A percentile compares a stretch with the other conserved stretches of the same genome.
Conservation (phyloP, 92 coral and sea anemone species). For the Montipora capitata region DNA sequence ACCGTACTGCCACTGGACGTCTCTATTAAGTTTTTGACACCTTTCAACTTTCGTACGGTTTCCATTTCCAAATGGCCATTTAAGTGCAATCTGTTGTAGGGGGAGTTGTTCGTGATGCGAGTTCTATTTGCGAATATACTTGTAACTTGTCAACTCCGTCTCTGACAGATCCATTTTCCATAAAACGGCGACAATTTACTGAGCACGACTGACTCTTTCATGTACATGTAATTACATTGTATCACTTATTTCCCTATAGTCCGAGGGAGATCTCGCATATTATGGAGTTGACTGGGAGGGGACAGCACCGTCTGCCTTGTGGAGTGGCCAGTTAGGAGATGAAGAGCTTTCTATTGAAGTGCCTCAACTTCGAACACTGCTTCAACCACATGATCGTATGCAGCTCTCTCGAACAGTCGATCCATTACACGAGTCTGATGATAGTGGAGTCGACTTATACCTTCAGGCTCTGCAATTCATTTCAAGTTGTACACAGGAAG, state of each 20-base stretch:
- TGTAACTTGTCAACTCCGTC: slow-evolving; percentile 21
- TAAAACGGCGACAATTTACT: slow-evolving; percentile 6
- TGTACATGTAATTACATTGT: slow-evolving; percentile 18
- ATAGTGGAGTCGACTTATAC: slow-evolving; percentile 61
- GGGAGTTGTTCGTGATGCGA: slow-evolving; percentile 18
- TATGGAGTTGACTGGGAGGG: slow-evolving; percentile 71
- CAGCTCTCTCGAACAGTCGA: slow-evolving; percentile 34
- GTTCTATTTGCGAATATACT: slow-evolving; percentile 9
- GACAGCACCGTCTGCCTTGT: slow-evolving; percentile 60
- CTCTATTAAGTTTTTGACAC: slow-evolving; percentile 12
- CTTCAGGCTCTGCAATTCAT: slow-evolving; percentile 51
- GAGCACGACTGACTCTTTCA: slow-evolving; percentile 16
- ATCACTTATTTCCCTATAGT: slow-evolving; percentile 26
- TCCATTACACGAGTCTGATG: slow-evolving; percentile 58
- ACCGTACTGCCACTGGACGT: slow-evolving; percentile 6
- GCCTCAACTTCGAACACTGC: slow-evolving; percentile 27
- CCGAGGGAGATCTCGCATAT: slow-evolving; percentile 54
- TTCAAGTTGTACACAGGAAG: slow-evolving; percentile 9
- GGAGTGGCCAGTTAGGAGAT: slow-evolving; percentile 49
- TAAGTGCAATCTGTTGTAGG: slow-evolving; percentile 16
- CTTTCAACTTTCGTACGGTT: slow-evolving; percentile 9
- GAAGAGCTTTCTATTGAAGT: slow-evolving; percentile 54
- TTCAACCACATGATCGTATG: slow-evolving; percentile 13
- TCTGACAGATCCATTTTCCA: slow-evolving; percentile 23
- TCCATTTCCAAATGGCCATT: slow-evolving; percentile 4